Percentiles rank a stretch among this genome's conserved stretches.
Conservation (phyloP, 2,888 invertebrate species). For the Tenthredo amoena region DNA sequence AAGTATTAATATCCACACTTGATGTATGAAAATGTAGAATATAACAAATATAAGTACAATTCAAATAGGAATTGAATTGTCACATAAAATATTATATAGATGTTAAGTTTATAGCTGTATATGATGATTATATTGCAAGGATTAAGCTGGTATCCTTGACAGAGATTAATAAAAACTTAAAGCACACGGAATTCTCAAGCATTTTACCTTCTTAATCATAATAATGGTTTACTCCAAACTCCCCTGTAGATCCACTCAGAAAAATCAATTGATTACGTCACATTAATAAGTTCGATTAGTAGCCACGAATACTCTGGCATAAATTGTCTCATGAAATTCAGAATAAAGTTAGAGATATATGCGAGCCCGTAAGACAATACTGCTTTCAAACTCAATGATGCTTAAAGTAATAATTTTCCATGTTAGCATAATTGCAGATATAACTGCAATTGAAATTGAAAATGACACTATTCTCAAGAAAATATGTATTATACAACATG, state of each 20-base stretch:
- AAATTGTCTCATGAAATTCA: neutral
- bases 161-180: conserved; percentile 45
- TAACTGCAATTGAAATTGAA: neutral
- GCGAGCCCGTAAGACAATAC: neutral
- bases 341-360: neutral
- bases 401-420: neutral
- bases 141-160: conserved; percentile 38
- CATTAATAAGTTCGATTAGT: too few relatives aligned
- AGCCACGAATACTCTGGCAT: neutral
- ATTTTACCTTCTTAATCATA: neutral
- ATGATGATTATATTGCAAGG: conserved; percentile 47
- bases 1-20: conserved; percentile 38
- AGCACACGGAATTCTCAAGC: conserved; percentile 9
- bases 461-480: neutral
- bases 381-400: neutral
- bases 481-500: conserved; percentile 11
- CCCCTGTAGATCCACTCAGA: neutral
- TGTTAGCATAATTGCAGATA: neutral
- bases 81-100: conserved; percentile 42
- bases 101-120: conserved; percentile 50
- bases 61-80: conserved; percentile 50
- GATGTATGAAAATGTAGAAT: conserved; percentile 39
- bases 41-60: conserved; percentile 19
- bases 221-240: neutral
- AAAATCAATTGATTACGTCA: neutral